Evolutionary conservation across 2,888 invertebrate species (phyloP), one percentile per base, ranked within the genome.

Genomic region (Hetaerina titia): DNA sequence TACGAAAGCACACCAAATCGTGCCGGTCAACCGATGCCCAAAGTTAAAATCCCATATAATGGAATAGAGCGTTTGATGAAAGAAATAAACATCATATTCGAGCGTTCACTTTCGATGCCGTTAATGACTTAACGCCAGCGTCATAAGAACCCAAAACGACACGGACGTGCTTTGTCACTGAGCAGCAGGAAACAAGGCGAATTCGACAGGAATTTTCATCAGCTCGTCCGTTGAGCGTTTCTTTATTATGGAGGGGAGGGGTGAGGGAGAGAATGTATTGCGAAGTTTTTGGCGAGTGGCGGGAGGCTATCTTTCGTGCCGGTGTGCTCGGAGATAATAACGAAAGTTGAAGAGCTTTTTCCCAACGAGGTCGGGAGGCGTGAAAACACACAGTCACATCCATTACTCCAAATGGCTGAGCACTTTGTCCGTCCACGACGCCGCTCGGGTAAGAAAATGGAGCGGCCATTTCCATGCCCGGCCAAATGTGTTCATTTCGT

Each of bases 341-440:
- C 81, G 81, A 81, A 31, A 81, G 81, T 31, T 81, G 13, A 81
- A 31, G 31, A 31, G 11, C 15, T 81, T 81, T 81, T 81, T 25
- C 31, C 13, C 81, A 15, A 31, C 81, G 81, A 81, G 81, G 81
- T 81, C 81, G 81, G 81, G n/a, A 81, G 81, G 81, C 81, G 31
- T 81, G 81, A 81, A 81, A 81, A 81, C 15, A 81, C 74, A 81
- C 81, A 81, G 81, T 81, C 81, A 81, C 81, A 81, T 81, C 81
- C 4, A 81, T 81, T 81, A 81, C 81, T 31, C 31, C 81, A 81
- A 81, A 81, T 31, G 81, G 81, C 15, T 81, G 81, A 81, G 81
- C 81, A 81, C 81, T 81, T 81, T 31, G 81, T 81, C 31, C 81
- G 69, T 69, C n/a, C 69, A 9, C 31, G 31, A 31, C 81, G 81